phyloP scores from a whole-genome alignment of 2,888 invertebrate genomes.

The Xylota segnis region DNA sequence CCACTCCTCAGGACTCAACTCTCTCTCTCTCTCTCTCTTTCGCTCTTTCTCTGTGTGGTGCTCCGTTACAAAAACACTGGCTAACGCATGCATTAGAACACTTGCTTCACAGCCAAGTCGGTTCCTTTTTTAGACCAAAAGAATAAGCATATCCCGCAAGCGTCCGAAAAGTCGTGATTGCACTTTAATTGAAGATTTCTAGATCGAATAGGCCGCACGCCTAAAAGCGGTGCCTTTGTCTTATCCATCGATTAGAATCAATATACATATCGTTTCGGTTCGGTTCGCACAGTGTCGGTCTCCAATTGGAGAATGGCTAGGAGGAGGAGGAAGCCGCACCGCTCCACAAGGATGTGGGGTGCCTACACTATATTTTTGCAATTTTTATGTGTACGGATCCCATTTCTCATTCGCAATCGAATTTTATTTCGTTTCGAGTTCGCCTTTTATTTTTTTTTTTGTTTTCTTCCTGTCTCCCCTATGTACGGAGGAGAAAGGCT shows the following conservation, averaged over 20 bases:
- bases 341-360: constrained; percentile 62
- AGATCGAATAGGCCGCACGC: constrained; percentile 68
- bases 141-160: constrained; percentile 72
- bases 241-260: constrained; percentile 76
- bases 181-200: constrained; percentile 76
- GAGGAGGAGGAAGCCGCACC: not conserved
- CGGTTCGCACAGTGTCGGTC: constrained; percentile 13
- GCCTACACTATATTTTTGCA: constrained; percentile 53
- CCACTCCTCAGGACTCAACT: constrained; percentile 60
- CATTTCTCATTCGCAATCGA: constrained; percentile 70
- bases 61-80: constrained; percentile 1
- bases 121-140: constrained; percentile 2
- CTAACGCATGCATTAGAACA: constrained; percentile 75
- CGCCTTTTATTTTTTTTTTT: not conserved
- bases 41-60: not conserved
- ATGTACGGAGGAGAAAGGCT: constrained; percentile 59
- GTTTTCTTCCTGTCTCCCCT: constrained; percentile 1
- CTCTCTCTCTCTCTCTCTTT: not conserved
- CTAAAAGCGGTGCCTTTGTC: constrained; percentile 74
- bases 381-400: constrained; percentile 61
- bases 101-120: constrained; percentile 41
- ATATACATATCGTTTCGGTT: constrained; percentile 62
- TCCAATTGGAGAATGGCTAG: constrained; percentile 7
- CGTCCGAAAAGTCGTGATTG: constrained; percentile 74
- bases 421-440: constrained; percentile 47